Evolutionary conservation across 2,888 invertebrate species (phyloP).

Genomic region (Lissocephala sabroskyi): DNA sequence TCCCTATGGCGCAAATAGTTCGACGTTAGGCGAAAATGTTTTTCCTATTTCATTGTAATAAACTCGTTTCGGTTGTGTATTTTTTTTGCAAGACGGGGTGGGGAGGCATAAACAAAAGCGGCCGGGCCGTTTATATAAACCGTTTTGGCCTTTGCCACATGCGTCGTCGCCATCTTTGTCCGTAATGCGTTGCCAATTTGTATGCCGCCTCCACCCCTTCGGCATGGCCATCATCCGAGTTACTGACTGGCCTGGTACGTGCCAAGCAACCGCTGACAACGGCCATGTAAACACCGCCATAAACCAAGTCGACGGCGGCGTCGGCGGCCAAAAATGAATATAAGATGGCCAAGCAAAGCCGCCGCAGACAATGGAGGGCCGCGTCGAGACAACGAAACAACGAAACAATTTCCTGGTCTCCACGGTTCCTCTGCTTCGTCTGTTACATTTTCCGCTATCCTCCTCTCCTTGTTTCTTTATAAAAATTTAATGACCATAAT

Average conservation of each 20-base stretch:
- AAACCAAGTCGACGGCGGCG: conserved; percentile 37
- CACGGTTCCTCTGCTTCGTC: not conserved
- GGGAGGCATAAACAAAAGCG: conserved; percentile 48
- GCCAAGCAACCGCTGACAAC: conserved; percentile 35
- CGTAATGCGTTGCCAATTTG: conserved; percentile 17
- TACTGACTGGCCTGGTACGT: conserved; percentile 39
- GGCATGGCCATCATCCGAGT: too few relatives aligned
- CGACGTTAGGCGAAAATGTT: conserved; percentile 34
- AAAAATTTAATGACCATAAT: not conserved
- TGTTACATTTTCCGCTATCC: not conserved
- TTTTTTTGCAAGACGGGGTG: too few relatives aligned
- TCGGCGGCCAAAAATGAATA: conserved; percentile 8
- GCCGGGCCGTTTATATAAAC: conserved; percentile 1
- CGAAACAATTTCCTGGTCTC: conserved; percentile 1
- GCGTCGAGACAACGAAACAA: conserved; percentile 1
- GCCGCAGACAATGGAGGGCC: too few relatives aligned
- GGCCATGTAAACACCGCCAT: conserved; percentile 49
- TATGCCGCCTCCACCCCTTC: too few relatives aligned
- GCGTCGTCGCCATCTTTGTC: not conserved
- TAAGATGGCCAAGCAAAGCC: too few relatives aligned
- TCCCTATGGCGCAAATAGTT: conserved; percentile 39
- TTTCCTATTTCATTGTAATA: conserved; percentile 49
- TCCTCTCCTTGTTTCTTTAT: too few relatives aligned
- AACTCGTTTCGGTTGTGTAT: conserved; percentile 48
- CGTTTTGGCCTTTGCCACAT: not conserved